Evolutionary conservation across 2,888 invertebrate species (phyloP).

Genomic region (Buathra laborator): DNA sequence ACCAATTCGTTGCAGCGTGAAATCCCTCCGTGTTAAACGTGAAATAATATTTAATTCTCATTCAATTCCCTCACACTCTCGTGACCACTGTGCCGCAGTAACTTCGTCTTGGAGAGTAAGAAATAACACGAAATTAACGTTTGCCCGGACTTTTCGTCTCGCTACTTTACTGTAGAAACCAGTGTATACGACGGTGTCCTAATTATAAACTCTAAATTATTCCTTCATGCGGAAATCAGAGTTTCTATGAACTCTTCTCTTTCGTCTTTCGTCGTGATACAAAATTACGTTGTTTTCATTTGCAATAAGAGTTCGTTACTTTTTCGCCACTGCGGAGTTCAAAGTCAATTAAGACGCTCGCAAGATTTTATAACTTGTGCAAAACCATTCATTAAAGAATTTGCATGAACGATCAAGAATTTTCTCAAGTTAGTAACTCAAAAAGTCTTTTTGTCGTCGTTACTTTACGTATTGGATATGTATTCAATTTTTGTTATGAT

Average conservation of each 20-base stretch:
- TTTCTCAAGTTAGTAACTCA: background rate
- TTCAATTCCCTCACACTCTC: slow-evolving; percentile 13
- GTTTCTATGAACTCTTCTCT: slow-evolving; percentile 18
- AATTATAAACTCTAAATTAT: slow-evolving; percentile 47
- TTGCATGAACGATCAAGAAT: background rate
- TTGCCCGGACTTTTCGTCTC: slow-evolving; percentile 28
- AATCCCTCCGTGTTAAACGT: slow-evolving; percentile 73
- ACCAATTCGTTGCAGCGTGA: slow-evolving; percentile 73
- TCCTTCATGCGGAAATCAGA: slow-evolving; percentile 27
- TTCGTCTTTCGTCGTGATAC: background rate
- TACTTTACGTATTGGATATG: background rate
- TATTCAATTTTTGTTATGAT: background rate
- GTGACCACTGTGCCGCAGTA: background rate
- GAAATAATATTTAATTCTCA: slow-evolving; percentile 75
- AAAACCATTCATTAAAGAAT: background rate
- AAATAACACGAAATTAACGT: slow-evolving; percentile 47
- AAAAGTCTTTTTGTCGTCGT: background rate
- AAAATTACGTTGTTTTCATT: slow-evolving; percentile 33
- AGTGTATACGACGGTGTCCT: background rate
- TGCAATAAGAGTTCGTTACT: slow-evolving; percentile 34
- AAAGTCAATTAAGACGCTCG: slow-evolving; percentile 22
- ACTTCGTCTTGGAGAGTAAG: slow-evolving; percentile 30
- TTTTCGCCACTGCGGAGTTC: background rate
- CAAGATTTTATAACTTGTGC: background rate
- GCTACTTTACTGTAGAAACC: background rate